A percentile compares a stretch with the other conserved stretches of the same genome.
These are phyloP conservation scores for Mesorhabditis sp. DNA, from an alignment of 2,888 invertebrate genomes.

Conservation along the genomic window DNA sequence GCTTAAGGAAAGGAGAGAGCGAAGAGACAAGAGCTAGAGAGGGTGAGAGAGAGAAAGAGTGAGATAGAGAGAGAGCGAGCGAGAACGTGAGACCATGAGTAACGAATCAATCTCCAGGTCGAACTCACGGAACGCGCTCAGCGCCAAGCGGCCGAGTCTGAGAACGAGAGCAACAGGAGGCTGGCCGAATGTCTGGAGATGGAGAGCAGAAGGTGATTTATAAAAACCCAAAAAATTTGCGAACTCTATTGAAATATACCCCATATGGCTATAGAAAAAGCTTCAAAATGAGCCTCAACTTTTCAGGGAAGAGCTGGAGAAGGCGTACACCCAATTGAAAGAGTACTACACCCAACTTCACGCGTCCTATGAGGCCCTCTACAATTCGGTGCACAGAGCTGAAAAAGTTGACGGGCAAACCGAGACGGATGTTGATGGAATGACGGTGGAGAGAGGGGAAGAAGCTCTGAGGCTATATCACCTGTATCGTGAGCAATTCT, in stretches of 20 bases:
- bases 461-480: not conserved
- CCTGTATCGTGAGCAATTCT: not conserved
- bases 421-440: not conserved
- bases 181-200: conserved; percentile 40
- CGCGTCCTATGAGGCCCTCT: conserved; percentile 37
- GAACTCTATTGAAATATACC: no score
- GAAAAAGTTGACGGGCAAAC: not conserved
- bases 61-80: no score
- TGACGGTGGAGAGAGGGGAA: no score
- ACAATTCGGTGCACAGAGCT: conserved; percentile 19
- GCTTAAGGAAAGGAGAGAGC: no score
- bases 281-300: not conserved
- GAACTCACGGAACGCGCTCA: conserved; percentile 38
- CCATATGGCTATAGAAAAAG: no score
- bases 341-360: conserved; percentile 43
- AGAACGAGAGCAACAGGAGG: conserved; percentile 40
- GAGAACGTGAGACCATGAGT: no score
- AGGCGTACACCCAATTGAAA: conserved; percentile 36
- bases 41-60: no score
- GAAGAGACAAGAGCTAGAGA: no score
- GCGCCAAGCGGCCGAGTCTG: conserved; percentile 38
- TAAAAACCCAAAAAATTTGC: not conserved
- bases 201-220: conserved; percentile 28
- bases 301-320: conserved; percentile 38
- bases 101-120: conserved; percentile 11